Evolutionary conservation across 2,797 vertebrate genomes (phyloP).

Genomic region (Okamejei kenojei): DNA sequence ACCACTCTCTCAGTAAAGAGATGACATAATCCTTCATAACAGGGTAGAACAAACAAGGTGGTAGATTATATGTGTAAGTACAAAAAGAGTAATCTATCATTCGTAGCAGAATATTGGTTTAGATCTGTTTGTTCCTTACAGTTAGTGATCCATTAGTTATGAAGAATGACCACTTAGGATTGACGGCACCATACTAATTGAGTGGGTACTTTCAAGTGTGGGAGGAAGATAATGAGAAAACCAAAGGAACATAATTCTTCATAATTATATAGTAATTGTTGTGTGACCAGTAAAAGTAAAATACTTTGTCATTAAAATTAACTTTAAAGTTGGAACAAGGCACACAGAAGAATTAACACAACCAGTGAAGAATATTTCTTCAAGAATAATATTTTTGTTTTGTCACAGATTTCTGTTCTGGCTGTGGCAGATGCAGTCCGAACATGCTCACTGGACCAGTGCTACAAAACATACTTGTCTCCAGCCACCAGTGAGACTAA

Average conservation of each 20-base stretch:
- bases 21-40: too few species aligned
- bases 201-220: not conserved
- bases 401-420: slow-evolving; percentile 79
- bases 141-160: not conserved
- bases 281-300: not conserved
- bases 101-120: not conserved
- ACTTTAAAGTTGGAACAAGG: not conserved
- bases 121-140: not conserved
- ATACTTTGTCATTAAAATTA: not conserved
- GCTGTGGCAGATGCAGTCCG: slow-evolving; percentile 80
- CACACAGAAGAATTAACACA: not conserved
- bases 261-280: not conserved
- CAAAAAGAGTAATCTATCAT: not conserved
- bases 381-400: not conserved
- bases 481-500: slow-evolving; percentile 96
- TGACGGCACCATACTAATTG: not conserved
- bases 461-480: slow-evolving; percentile 90
- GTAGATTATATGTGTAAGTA: not conserved
- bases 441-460: slow-evolving; percentile 88
- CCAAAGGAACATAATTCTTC: not conserved
- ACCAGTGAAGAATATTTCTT: not conserved
- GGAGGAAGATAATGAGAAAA: not conserved
- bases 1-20: too few species aligned
- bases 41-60: too few species aligned
- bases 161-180: not conserved